A percentile compares a stretch with the other conserved stretches of the same genome.
These are phyloP conservation scores for Anas platyrhynchos DNA, from an alignment of 2,113 vertebrate species.

Conservation along the genomic window DNA sequence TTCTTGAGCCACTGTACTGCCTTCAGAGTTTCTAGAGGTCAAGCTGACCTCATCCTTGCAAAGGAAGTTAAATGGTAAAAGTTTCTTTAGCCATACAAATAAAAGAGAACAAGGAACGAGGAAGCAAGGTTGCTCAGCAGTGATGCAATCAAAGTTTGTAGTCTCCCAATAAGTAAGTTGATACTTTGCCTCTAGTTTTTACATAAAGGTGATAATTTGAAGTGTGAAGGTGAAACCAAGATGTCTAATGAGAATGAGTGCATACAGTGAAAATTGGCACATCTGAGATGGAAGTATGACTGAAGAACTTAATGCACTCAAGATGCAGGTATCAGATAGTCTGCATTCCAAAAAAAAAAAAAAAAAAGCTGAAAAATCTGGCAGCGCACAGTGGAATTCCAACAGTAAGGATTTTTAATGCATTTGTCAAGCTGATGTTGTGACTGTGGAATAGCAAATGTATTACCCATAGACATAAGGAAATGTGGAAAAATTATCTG, in stretches of 20 bases:
- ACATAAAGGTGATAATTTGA: not conserved
- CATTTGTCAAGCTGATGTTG: constrained; percentile 44
- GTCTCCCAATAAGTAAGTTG: not conserved
- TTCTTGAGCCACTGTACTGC: not conserved
- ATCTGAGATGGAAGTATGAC: not conserved
- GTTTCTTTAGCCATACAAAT: constrained; percentile 29
- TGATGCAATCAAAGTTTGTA: constrained; percentile 15
- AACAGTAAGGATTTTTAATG: constrained; percentile 26
- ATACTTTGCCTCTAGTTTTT: constrained; percentile 11
- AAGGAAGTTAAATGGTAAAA: constrained; percentile 40
- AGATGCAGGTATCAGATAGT: constrained; percentile 31
- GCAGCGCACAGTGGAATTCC: constrained; percentile 22
- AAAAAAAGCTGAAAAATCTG: not conserved
- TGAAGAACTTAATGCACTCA: not conserved
- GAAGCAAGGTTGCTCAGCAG: not conserved
- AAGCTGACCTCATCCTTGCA: constrained; percentile 20
- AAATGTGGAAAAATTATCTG: constrained; percentile 24
- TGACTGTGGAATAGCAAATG: constrained; percentile 35
- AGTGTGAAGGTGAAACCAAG: constrained; percentile 11
- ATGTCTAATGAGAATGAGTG: not conserved
- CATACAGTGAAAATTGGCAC: not conserved
- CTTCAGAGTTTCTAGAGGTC: constrained; percentile 17
- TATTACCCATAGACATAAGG: constrained; percentile 31
- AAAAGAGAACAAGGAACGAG: constrained; percentile 47
- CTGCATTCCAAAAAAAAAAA: not conserved